phyloP scores from a whole-genome alignment of 2,888 invertebrate species.

The Sylvicola cinctus region DNA sequence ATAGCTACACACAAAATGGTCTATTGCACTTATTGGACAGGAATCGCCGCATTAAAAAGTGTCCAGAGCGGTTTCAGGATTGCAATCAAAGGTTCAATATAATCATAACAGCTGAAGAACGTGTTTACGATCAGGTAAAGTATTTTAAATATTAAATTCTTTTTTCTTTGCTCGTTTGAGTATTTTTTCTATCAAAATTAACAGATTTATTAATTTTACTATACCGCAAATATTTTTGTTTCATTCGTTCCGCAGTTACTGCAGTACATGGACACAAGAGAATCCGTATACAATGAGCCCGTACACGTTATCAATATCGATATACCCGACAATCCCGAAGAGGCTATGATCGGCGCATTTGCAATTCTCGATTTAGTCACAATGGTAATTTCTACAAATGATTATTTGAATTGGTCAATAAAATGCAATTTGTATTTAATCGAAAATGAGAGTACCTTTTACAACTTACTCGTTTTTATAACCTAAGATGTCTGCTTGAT shows the following conservation, averaged over 20 bases:
- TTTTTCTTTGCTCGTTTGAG: neutral
- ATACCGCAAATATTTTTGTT: neutral
- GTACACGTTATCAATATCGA: slow-evolving; percentile 97
- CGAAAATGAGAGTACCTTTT: too few species aligned
- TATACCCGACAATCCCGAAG: slow-evolving; percentile 98
- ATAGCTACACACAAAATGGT: slow-evolving; percentile 90
- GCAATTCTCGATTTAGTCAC: slow-evolving; percentile 89
- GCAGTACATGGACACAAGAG: slow-evolving; percentile 72
- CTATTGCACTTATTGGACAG: slow-evolving; percentile 94
- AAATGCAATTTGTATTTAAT: too few species aligned
- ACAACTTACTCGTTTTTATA: too few species aligned
- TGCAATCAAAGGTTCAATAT: slow-evolving; percentile 83
- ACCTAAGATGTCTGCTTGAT: too few species aligned
- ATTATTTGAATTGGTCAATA: too few species aligned
- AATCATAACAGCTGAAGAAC: slow-evolving; percentile 90
- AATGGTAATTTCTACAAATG: slow-evolving; percentile 52
- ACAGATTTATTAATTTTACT: neutral
- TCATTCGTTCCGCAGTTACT: slow-evolving; percentile 91
- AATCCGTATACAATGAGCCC: slow-evolving; percentile 61
- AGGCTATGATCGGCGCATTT: slow-evolving; percentile 96
- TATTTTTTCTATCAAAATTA: too few species aligned
- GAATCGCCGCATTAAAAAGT: slow-evolving; percentile 83
- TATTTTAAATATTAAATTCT: neutral
- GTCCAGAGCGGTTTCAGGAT: slow-evolving; percentile 87
- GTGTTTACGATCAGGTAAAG: slow-evolving; percentile 79